Evolutionary conservation across 2,113 vertebrate genomes (phyloP).

Genomic region (Strix aluco): DNA sequence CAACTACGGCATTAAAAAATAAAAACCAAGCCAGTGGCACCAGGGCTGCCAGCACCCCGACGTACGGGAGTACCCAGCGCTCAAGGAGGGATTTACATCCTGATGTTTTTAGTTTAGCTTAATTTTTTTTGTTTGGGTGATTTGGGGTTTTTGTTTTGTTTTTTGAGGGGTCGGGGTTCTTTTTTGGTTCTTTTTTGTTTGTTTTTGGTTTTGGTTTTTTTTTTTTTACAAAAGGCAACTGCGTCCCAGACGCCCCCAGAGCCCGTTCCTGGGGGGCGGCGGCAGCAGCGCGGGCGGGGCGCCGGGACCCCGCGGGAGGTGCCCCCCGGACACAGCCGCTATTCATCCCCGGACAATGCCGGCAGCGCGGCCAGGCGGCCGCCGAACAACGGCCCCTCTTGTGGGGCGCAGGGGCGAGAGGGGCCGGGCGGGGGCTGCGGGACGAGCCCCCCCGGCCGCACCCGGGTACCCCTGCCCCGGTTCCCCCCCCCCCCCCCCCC

Average conservation of each 20-base stretch:
- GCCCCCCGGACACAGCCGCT: background rate
- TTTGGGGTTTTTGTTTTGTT: background rate
- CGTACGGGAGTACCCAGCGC: background rate
- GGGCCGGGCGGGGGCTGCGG: background rate
- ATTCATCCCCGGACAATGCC: conserved; percentile 12
- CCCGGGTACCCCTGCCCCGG: background rate
- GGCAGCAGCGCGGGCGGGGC: background rate
- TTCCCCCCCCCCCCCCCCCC: background rate
- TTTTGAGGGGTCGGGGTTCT: no score
- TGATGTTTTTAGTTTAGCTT: background rate
- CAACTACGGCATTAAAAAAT: background rate
- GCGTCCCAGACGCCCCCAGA: background rate
- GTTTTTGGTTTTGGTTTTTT: background rate
- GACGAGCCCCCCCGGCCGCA: background rate
- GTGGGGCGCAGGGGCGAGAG: background rate
- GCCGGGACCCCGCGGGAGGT: background rate
- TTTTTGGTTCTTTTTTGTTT: background rate
- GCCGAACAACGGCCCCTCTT: background rate
- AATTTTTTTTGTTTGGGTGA: no score
- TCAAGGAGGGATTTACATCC: background rate
- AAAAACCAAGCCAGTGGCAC: background rate
- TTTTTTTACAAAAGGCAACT: background rate
- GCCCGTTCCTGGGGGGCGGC: background rate
- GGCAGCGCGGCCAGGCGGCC: background rate
- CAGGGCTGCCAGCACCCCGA: background rate